Evolutionary conservation across 2,888 invertebrate genomes (phyloP).

Genomic region (Ypsolopha sequella): DNA sequence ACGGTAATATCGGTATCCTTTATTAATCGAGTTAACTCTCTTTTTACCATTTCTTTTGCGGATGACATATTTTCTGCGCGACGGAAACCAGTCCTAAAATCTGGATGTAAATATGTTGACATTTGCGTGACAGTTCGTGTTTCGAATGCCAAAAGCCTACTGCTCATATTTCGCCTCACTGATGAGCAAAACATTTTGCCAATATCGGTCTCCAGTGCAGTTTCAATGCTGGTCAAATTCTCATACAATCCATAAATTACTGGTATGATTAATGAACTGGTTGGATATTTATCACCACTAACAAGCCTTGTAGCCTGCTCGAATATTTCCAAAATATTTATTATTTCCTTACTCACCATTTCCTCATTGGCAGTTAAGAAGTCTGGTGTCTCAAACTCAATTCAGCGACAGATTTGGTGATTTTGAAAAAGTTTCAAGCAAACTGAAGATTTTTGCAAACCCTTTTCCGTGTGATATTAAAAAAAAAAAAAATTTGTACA

Average conservation of each 20-base stretch:
- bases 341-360: slow-evolving; percentile 4
- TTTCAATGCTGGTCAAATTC: slow-evolving; percentile 10
- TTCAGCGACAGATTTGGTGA: no score
- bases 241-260: slow-evolving; percentile 11
- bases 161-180: slow-evolving; percentile 9
- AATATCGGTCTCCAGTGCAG: slow-evolving; percentile 5
- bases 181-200: slow-evolving; percentile 10
- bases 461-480: no score
- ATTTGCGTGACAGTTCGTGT: slow-evolving; percentile 10
- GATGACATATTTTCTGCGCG: slow-evolving; percentile 8
- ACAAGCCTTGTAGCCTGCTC: slow-evolving; percentile 13
- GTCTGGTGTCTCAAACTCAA: no score
- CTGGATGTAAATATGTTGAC: slow-evolving; percentile 9
- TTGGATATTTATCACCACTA: slow-evolving; percentile 12
- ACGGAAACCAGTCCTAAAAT: slow-evolving; percentile 10
- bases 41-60: no score
- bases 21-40: no score
- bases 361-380: no score
- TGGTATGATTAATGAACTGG: slow-evolving; percentile 10
- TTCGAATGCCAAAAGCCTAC: slow-evolving; percentile 7
- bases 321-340: slow-evolving; percentile 12
- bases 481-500: no score
- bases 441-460: no score
- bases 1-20: neutral
- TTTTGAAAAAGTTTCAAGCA: no score